Conservation (phyloP, 1,140 invertebrate species). For the Riptortus pedestris region DNA sequence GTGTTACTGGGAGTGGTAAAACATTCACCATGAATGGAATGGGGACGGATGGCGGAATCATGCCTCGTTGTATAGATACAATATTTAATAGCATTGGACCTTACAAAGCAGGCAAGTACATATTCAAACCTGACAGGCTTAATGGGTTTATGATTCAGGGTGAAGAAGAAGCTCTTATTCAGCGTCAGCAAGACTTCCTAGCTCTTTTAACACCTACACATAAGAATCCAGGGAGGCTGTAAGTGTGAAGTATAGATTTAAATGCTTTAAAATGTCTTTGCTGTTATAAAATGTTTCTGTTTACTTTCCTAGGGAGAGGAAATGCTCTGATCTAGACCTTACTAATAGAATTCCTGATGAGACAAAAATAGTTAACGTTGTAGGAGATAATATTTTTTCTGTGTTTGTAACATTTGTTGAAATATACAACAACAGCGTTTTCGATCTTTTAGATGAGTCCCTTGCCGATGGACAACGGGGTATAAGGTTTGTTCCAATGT, state of each 20-base stretch:
- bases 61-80: slow-evolving; percentile 70
- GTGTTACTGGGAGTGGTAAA: slow-evolving; percentile 92
- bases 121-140: slow-evolving; percentile 85
- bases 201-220: neutral
- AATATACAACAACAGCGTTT: slow-evolving; percentile 96
- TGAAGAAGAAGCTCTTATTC: slow-evolving; percentile 76
- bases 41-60: slow-evolving; percentile 46
- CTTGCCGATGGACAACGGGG: slow-evolving; percentile 35
- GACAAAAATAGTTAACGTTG: slow-evolving; percentile 52
- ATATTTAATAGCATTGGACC: slow-evolving; percentile 82
- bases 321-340: slow-evolving; percentile 38
- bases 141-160: slow-evolving; percentile 88
- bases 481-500: too few species aligned
- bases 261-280: too few species aligned
- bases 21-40: slow-evolving; percentile 83
- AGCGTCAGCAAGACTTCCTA: slow-evolving; percentile 39
- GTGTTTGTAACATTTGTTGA: slow-evolving; percentile 95
- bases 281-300: slow-evolving; percentile 35
- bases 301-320: slow-evolving; percentile 17
- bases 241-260: too few species aligned
- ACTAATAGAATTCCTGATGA: slow-evolving; percentile 41
- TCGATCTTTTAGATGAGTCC: slow-evolving; percentile 80
- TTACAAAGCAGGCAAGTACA: slow-evolving; percentile 65
- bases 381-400: slow-evolving; percentile 71
- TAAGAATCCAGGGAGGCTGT: neutral